Evolutionary conservation across 2,888 invertebrate genomes (phyloP).

Genomic region (Lasioglossum pauxillum): DNA sequence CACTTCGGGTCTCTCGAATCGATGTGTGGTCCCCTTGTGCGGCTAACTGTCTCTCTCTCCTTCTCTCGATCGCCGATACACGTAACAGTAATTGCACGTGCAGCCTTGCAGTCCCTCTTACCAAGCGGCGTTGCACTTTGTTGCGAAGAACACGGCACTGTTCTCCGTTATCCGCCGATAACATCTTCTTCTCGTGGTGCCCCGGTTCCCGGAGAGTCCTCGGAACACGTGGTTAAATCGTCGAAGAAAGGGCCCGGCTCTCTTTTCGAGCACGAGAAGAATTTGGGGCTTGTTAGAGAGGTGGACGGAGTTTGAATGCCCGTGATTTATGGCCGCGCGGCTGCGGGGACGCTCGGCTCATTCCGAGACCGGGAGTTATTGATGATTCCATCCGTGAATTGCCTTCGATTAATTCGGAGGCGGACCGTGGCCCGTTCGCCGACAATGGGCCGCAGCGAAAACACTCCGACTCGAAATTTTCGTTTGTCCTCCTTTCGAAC

Average conservation of each 20-base stretch:
- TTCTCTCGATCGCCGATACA: background rate
- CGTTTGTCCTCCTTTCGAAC: background rate
- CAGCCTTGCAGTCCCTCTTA: conserved; percentile 14
- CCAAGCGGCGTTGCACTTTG: conserved; percentile 48
- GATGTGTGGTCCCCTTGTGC: conserved; percentile 39
- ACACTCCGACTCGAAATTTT: background rate
- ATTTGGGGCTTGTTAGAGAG: conserved; percentile 32
- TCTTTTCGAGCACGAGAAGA: conserved; percentile 26
- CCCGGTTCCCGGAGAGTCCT: background rate
- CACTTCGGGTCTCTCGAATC: conserved; percentile 9
- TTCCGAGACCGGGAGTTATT: conserved; percentile 26
- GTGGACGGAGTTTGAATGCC: conserved; percentile 20
- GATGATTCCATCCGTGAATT: conserved; percentile 32
- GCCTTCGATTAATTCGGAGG: conserved; percentile 34
- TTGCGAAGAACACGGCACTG: conserved; percentile 40
- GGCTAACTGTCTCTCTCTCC: background rate
- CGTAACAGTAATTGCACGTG: conserved; percentile 55
- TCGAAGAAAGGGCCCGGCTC: conserved; percentile 16
- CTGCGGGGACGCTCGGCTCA: conserved; percentile 28
- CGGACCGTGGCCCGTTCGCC: background rate
- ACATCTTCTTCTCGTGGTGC: conserved; percentile 41
- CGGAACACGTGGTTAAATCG: background rate
- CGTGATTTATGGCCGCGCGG: conserved; percentile 38
- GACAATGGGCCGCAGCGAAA: background rate
- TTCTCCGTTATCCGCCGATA: conserved; percentile 30